Base-by-base conservation (phyloP, 1,140 invertebrate species). In the Drosophila gunungcola region DNA sequence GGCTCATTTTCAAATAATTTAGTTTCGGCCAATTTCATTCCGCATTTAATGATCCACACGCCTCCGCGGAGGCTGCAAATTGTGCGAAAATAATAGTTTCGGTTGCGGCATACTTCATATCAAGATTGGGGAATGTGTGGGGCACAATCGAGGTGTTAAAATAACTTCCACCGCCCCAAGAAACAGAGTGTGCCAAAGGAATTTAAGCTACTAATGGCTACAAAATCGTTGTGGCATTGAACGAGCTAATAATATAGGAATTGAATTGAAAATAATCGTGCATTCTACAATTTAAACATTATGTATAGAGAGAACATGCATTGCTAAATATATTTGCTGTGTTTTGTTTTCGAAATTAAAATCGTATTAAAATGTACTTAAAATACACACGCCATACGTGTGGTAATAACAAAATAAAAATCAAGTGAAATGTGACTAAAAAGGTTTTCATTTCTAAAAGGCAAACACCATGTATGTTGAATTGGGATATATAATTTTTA, bases 81-180 rank as follows among this genome's bases (percentile, higher is more conserved):
- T 70, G 64, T 57, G 64, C 64, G 68, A 70, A 42, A 57, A 57
- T 56, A 56, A 70, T 70, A 29, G 68, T 57, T 69, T 70, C 41
- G 29, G n/a, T 11, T 46, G 6, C 13, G 9, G 6, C 1, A 21
- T 21, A 7, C 29, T 38, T 60, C 12, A 13, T 36, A 13, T 38
- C n/a, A 6, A 5, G 25, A 9, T 34, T 43, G 36, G 29, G 67
- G 64, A 70, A 70, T 69, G 51, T 69, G 36, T 57, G 43, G 43
- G 67, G 68, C 27, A 21, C 43, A 64, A 52, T 34, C n/a, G 42
- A 57, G 65, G 52, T 70, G 65, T 48, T 49, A 29, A 57, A 72
- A 69, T 13, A 46, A 25, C 11, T 21, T 48, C 5, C 11, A 27
- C 21, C 27, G 4, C 9, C 11, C 12, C 11, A 39, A 16, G n/a